Evolutionary conservation across 1,140 invertebrate genomes (phyloP), one percentile per base, ranked within the genome.

Genomic region (Trichogramma pretiosum): DNA sequence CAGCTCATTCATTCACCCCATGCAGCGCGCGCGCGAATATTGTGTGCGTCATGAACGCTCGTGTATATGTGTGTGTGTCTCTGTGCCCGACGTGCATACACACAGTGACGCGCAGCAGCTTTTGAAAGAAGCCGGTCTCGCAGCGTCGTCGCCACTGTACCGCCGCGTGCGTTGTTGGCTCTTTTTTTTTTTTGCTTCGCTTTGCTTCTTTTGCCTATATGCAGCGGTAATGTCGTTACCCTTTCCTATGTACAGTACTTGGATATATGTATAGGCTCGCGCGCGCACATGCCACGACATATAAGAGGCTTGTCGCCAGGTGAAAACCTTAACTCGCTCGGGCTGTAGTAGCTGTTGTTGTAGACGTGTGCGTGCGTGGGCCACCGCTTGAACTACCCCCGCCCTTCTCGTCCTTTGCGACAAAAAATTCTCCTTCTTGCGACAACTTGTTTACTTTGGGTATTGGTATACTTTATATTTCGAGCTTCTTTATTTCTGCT

Each of bases 71-170:
- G 24, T 28, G 24, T 28, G 24, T 28, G 22, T 8, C 19, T 14
- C 11, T 43, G 30, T n/a, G 30, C 28, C 22, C 22, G 22, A 14
- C 18, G 40, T 22, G 32, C n/a, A n/a, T n/a, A n/a, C 21, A n/a
- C 23, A 49, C 38, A 45, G 36, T 43, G 16, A 32, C n/a, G n/a
- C 23, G 41, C 14, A 17, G 41, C 23, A 11, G 24, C 37, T 50
- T 50, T 50, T 45, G 48, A 50, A 50, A 50, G 42, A 35, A 50
- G 48, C 42, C 48, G 48, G 48, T 50, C 48, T 45, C 44, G 46
- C 39, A 48, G 28, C 33, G 33, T 18, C 34, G 47, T 11, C 24
- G 24, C 24, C 24, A 11, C 24, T 28, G 24, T n/a, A n/a, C 24
- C 11, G 24, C 24, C 11, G 24, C 24, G 5, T 5, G 23, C 33